These are phyloP conservation scores for Microtus pennsylvanicus DNA, from an alignment of 2,113 vertebrate genomes.

Conservation along the genomic window DNA sequence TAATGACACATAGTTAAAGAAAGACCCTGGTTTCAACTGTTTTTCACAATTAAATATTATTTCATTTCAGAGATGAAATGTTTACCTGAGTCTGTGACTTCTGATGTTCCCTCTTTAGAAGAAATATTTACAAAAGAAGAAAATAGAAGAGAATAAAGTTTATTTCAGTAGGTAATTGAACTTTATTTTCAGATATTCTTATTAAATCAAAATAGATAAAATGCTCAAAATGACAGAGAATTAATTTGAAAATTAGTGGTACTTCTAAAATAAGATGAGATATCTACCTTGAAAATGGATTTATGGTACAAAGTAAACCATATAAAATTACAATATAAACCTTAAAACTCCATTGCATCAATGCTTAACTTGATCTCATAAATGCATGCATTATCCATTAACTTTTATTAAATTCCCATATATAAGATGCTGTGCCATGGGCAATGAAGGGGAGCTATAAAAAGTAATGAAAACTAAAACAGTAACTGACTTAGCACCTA, in stretches of 20 bases:
- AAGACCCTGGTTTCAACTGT: background rate
- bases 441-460: background rate
- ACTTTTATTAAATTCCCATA: background rate
- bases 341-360: background rate
- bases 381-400: background rate
- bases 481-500: background rate
- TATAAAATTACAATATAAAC: background rate
- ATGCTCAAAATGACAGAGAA: background rate
- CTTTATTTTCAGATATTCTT: background rate
- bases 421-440: background rate
- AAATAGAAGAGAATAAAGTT: background rate
- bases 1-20: background rate
- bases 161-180: background rate
- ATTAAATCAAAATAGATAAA: constrained; percentile 22
- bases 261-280: background rate
- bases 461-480: background rate
- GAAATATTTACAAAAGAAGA: constrained; percentile 52
- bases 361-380: background rate
- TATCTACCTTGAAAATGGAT: constrained; percentile 24
- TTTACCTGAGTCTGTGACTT: constrained; percentile 82
- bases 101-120: constrained; percentile 74
- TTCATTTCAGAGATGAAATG: background rate
- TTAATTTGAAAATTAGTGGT: background rate
- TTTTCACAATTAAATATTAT: background rate
- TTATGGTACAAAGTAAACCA: background rate